Evolutionary conservation across 2,797 vertebrate species (phyloP), one percentile per base, ranked within the genome.

Genomic region (Ptychadena robeensis): DNA sequence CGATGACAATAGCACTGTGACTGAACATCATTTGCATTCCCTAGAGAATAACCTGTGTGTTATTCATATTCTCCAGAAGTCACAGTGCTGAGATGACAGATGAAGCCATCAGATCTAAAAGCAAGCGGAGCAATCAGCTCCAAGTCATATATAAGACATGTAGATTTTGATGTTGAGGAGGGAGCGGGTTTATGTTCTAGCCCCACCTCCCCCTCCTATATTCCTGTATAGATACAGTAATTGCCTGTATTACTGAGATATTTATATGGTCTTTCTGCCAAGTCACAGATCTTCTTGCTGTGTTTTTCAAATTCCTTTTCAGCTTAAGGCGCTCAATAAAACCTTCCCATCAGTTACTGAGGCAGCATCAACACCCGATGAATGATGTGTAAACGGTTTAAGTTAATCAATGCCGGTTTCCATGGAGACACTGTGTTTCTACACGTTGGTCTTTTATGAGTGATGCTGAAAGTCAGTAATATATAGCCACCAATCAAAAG

Each of bases 91-190:
- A 35, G 27, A 69, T 37, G 73, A 66, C 72, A 76, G 22, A 81
- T 70, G n/a, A 38, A 80, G 34, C 48, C 61, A 84, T 53, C 63
- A 80, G 35, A 30, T 35, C 66, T 28, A 72, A 79, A 57, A 40
- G 37, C 30, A 32, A 48, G 14, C 18, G 25, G 12, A 5, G 18
- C 38, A 34, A 37, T 40, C 12, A 35, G 66, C 10, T 32, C 37
- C 15, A 1, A 18, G 38, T 31, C 57, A 57, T 67, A 48, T 53
- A 72, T 76, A 67, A 78, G 10, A n/a, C 7, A 12, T 44, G 34
- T 25, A 78, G n/a, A 77, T 77, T 61, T 66, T 63, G 2, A 37
- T 30, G 15, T 53, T 28, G 14, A 27, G 63, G 63, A 69, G 66
- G 18, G 6, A 7, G n/a, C 22, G n/a, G n/a, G n/a, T n/a, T n/a